Evolutionary conservation across 2,888 invertebrate genomes (phyloP).

Genomic region (Platerodrilus igneus): DNA sequence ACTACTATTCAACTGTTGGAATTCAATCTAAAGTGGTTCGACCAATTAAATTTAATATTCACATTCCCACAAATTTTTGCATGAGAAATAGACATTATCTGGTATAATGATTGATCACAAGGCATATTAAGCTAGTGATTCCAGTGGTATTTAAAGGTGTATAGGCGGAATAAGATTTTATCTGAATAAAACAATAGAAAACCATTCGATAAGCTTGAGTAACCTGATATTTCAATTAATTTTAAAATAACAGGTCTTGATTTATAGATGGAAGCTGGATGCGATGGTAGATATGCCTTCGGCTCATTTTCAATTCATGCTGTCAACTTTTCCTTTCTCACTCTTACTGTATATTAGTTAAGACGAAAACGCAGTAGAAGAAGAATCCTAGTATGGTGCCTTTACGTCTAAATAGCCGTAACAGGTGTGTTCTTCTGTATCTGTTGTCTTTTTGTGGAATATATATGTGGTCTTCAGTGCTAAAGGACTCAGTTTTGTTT

Average conservation of each 20-base stretch:
- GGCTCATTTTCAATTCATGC: slow-evolving; percentile 17
- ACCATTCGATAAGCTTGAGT: slow-evolving; percentile 37
- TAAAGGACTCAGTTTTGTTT: slow-evolving; percentile 24
- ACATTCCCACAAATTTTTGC: too few relatives aligned
- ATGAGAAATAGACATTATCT: too few relatives aligned
- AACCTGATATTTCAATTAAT: slow-evolving; percentile 47
- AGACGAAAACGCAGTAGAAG: slow-evolving; percentile 17
- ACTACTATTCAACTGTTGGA: too few relatives aligned
- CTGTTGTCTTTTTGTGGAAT: slow-evolving; percentile 21
- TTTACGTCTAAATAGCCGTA: slow-evolving; percentile 30
- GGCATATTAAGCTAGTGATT: too few relatives aligned
- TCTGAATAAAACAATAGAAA: slow-evolving; percentile 38
- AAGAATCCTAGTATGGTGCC: slow-evolving; percentile 28
- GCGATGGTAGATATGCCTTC: slow-evolving; percentile 49
- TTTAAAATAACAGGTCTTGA: slow-evolving; percentile 44
- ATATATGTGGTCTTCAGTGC: slow-evolving; percentile 27
- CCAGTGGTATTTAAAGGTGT: too few relatives aligned
- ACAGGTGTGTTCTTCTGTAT: slow-evolving; percentile 18
- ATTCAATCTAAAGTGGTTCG: too few relatives aligned
- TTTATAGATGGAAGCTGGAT: slow-evolving; percentile 42
- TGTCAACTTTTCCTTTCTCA: slow-evolving; percentile 14
- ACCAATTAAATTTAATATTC: too few relatives aligned
- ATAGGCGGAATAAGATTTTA: slow-evolving; percentile 28
- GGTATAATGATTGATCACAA: slow-evolving; percentile 19
- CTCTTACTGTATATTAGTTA: slow-evolving; percentile 5